phyloP scores from a whole-genome alignment of 2,113 vertebrate genomes.

The Macaca fascicularis region DNA sequence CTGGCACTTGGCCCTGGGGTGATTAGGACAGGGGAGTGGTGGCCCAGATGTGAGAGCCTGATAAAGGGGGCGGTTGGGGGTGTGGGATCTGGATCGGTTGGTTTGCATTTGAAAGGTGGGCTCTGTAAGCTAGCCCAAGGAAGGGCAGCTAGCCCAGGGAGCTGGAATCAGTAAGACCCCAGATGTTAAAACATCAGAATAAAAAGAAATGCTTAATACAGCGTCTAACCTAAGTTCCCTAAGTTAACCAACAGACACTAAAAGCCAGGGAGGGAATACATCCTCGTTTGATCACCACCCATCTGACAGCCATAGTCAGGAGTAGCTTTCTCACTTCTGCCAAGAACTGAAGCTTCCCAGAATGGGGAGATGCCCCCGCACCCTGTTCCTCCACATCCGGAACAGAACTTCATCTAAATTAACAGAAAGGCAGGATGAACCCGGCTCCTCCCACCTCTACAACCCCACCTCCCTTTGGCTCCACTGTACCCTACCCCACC shows the following conservation, averaged over 20 bases:
- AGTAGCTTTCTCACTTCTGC: neutral
- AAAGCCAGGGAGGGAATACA: neutral
- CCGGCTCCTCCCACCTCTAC: neutral
- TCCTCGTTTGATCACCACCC: neutral
- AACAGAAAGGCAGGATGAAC: neutral
- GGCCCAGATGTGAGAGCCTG: neutral
- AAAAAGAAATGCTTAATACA: neutral
- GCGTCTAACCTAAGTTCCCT: neutral
- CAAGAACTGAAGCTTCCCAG: neutral
- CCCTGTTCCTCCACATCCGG: neutral
- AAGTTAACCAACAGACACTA: neutral
- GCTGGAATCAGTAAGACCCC: neutral
- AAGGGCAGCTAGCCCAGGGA: neutral
- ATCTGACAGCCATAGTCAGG: neutral
- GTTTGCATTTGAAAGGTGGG: neutral
- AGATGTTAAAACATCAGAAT: neutral
- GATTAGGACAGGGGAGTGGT: neutral
- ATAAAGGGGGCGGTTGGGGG: neutral
- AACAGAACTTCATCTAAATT: neutral
- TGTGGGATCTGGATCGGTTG: neutral
- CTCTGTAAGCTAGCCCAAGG: neutral
- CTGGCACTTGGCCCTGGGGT: neutral
- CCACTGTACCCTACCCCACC: too few relatives aligned
- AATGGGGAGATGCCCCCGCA: neutral
- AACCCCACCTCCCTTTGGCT: neutral